Conservation (phyloP, 2,113 vertebrate genomes). For the Actinemys pallida region DNA sequence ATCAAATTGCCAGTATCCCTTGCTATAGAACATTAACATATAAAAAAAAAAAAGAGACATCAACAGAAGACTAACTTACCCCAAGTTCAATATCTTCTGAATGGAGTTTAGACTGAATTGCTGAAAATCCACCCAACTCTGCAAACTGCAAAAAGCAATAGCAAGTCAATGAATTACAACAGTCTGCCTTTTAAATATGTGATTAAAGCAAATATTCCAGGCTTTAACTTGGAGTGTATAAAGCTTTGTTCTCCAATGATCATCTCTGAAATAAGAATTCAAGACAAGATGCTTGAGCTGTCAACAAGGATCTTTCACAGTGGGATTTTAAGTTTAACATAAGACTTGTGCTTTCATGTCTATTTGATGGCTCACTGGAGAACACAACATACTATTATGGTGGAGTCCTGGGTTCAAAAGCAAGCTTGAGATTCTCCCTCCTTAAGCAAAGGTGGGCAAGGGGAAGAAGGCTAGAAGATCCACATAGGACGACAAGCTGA, state of each 20-base stretch:
- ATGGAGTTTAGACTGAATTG: constrained; percentile 95
- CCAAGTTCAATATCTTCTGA: constrained; percentile 95
- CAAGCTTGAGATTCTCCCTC: neutral
- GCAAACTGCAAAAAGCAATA: constrained; percentile 87
- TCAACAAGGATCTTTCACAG: neutral
- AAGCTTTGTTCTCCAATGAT: neutral
- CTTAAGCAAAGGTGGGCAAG: neutral
- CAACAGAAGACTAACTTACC: constrained; percentile 80
- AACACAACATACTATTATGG: neutral
- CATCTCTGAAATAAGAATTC: neutral
- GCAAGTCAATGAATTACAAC: neutral
- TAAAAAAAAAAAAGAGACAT: neutral
- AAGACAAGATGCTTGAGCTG: neutral
- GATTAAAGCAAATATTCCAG: neutral
- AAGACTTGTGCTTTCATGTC: neutral
- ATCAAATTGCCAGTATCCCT: neutral
- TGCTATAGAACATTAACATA: neutral
- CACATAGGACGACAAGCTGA: neutral
- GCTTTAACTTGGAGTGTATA: neutral
- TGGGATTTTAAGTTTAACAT: neutral
- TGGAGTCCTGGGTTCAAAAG: neutral
- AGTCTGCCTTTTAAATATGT: neutral
- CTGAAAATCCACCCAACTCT: constrained; percentile 95
- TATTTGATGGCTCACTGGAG: neutral
- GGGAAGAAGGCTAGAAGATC: neutral